Evolutionary conservation across 2,888 invertebrate genomes (phyloP).

Genomic region (Oscheius sp.): DNA sequence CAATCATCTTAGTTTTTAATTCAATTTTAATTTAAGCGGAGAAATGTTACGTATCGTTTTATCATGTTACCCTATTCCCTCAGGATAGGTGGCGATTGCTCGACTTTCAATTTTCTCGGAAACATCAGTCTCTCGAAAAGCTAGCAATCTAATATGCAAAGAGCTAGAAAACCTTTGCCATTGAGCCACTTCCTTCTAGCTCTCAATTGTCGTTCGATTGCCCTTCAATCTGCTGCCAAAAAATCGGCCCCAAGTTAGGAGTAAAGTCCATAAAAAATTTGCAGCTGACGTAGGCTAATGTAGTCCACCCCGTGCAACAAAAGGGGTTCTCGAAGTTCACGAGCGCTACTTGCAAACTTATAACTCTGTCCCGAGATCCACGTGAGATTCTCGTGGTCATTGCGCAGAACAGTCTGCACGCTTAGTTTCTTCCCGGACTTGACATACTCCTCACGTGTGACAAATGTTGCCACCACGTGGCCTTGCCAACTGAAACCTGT

Average conservation of each 20-base stretch:
- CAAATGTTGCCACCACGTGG: slow-evolving; percentile 22
- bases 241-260: background rate
- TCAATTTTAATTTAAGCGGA: no score
- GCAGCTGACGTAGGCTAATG: slow-evolving; percentile 12
- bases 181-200: background rate
- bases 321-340: background rate
- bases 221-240: no score
- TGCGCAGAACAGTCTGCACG: slow-evolving; percentile 1
- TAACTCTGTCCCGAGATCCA: background rate
- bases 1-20: no score
- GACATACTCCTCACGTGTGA: slow-evolving; percentile 20
- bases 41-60: no score
- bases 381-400: slow-evolving; percentile 1
- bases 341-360: background rate
- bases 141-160: no score
- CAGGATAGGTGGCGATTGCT: no score
- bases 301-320: background rate
- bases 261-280: no score
- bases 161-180: no score
- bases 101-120: no score
- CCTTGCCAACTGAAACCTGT: slow-evolving; percentile 6
- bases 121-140: no score
- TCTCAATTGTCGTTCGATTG: background rate
- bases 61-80: no score
- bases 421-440: background rate